Evolutionary conservation across 2,888 invertebrate species (phyloP).

Genomic region (Xanthostigma xanthostigma): DNA sequence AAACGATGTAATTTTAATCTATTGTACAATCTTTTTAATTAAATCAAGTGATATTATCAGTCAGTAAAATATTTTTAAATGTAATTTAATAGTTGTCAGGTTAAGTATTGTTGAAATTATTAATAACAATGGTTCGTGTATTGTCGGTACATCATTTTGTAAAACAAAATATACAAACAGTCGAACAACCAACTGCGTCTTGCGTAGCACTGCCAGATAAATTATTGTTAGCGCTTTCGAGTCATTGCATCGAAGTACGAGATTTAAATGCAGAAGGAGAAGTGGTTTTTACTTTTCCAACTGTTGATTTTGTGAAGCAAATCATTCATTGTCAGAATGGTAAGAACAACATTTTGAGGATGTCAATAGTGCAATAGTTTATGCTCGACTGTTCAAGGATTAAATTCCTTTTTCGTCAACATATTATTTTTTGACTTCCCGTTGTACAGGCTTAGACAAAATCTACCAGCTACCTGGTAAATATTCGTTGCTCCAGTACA

Average conservation of each 20-base stretch:
- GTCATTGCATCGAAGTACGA: conserved; percentile 43
- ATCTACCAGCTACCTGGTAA: too few species aligned
- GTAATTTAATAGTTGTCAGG: background rate
- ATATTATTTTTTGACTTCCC: too few species aligned
- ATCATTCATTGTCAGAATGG: conserved; percentile 52
- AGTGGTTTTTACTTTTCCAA: conserved; percentile 48
- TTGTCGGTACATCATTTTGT: conserved; percentile 53
- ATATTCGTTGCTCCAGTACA: too few species aligned
- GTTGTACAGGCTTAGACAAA: too few species aligned
- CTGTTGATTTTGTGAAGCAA: conserved; percentile 54
- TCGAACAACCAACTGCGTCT: conserved; percentile 50
- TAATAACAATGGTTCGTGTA: conserved; percentile 43
- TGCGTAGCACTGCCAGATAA: conserved; percentile 41
- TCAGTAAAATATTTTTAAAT: background rate
- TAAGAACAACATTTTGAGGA: conserved; percentile 16
- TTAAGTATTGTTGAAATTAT: background rate
- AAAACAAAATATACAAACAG: conserved; percentile 45
- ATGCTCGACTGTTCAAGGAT: too few species aligned
- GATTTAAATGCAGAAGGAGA: conserved; percentile 25
- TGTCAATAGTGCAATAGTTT: background rate
- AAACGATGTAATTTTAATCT: too few species aligned
- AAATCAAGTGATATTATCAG: too few species aligned
- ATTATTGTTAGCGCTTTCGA: conserved; percentile 42
- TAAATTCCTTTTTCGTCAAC: too few species aligned
- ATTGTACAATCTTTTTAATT: too few species aligned